Conservation (phyloP, 2,888 invertebrate species). For the Deilephila porcellus region DNA sequence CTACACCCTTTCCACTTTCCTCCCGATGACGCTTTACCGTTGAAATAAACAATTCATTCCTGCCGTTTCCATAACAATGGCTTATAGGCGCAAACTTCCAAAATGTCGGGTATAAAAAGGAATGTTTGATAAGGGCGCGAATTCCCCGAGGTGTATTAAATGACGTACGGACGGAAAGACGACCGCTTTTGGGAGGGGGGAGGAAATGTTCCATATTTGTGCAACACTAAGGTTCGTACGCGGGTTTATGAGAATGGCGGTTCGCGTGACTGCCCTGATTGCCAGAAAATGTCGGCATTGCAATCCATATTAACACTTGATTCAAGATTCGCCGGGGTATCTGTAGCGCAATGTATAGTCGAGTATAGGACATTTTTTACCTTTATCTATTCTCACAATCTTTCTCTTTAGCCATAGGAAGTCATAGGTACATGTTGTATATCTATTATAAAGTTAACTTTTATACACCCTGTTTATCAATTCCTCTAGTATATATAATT, state of each 20-base stretch:
- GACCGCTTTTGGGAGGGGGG: slow-evolving; percentile 14
- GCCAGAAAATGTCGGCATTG: neutral
- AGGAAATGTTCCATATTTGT: slow-evolving; percentile 20
- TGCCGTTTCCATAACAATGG: slow-evolving; percentile 20
- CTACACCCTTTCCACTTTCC: neutral
- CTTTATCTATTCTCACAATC: no score
- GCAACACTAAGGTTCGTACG: neutral
- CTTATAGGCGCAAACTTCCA: slow-evolving; percentile 11
- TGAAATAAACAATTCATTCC: slow-evolving; percentile 16
- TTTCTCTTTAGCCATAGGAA: no score
- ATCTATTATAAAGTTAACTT: no score
- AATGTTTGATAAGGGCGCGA: slow-evolving; percentile 24
- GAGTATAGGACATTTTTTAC: no score
- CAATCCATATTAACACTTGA: neutral
- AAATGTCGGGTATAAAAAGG: slow-evolving; percentile 25
- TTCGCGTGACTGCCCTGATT: slow-evolving; percentile 14
- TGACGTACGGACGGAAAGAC: slow-evolving; percentile 25
- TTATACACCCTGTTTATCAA: no score
- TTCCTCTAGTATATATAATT: no score
- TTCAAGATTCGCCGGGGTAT: no score
- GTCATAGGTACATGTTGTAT: no score
- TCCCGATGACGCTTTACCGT: no score
- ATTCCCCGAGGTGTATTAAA: slow-evolving; percentile 27
- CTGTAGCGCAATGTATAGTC: no score
- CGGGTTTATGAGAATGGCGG: slow-evolving; percentile 17